A percentile compares a stretch with the other conserved stretches of the same genome.
Conservation (phyloP, 2,113 vertebrate genomes). For the Protobothrops mucrosquamatus region DNA sequence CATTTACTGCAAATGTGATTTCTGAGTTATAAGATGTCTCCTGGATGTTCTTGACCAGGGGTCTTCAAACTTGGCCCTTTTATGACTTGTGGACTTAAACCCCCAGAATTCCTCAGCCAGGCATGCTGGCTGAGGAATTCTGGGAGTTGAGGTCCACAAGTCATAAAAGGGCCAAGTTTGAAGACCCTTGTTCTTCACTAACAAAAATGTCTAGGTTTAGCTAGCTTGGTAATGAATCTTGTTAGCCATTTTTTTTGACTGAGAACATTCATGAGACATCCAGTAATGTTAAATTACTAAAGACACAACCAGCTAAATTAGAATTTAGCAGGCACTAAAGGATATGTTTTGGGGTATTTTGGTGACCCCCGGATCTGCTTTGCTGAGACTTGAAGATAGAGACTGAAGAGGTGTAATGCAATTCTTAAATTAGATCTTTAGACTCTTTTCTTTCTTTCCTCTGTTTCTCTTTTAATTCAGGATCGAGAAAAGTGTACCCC, state of each 20-base stretch:
- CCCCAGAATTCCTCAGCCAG: too few species aligned
- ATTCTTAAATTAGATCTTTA: background rate
- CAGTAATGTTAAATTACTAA: background rate
- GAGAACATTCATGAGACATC: background rate
- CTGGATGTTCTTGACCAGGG: background rate
- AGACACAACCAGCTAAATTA: background rate
- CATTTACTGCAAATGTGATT: background rate
- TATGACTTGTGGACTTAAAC: too few species aligned
- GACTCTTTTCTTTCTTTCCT: background rate
- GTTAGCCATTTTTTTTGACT: background rate
- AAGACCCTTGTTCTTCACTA: background rate
- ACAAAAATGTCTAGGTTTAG: background rate
- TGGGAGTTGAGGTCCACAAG: too few species aligned
- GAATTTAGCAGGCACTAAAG: background rate
- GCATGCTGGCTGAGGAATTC: too few species aligned
- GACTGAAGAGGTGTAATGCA: background rate
- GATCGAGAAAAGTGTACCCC: background rate
- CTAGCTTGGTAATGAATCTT: background rate
- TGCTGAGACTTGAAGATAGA: background rate
- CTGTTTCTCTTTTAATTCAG: background rate
- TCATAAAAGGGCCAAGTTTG: too few species aligned
- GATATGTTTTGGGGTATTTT: background rate
- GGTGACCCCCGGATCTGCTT: background rate
- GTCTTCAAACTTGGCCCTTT: too few species aligned
- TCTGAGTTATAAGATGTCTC: background rate